Evolutionary conservation across 2,888 invertebrate species (phyloP).

Genomic region (Epinotia demarniana): DNA sequence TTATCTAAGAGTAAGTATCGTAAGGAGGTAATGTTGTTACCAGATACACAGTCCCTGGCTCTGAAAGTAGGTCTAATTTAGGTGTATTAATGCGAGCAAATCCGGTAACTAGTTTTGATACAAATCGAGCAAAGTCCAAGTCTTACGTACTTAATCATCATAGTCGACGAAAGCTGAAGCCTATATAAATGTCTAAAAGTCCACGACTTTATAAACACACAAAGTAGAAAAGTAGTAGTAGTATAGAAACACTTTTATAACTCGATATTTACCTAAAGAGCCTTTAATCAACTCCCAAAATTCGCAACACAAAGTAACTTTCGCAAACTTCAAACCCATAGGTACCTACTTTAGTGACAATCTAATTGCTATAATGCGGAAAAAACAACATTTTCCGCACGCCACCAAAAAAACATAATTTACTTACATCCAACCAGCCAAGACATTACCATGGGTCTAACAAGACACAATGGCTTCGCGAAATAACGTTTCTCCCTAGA

Average conservation of each 20-base stretch:
- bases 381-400: conserved; percentile 51
- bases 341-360: conserved; percentile 40
- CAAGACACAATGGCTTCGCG: conserved; percentile 81
- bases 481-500: conserved; percentile 72
- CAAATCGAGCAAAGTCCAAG: too few species aligned
- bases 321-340: conserved; percentile 18
- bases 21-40: too few species aligned
- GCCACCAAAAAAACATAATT: conserved; percentile 74
- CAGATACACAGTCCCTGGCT: too few species aligned
- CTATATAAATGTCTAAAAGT: background rate
- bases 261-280: too few species aligned
- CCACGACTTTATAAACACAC: too few species aligned
- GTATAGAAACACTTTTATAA: too few species aligned
- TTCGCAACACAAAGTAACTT: conserved; percentile 8
- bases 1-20: too few species aligned
- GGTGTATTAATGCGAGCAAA: too few species aligned
- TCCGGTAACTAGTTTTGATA: too few species aligned
- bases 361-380: conserved; percentile 45
- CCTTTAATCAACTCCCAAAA: background rate
- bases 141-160: too few species aligned
- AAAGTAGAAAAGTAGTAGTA: too few species aligned
- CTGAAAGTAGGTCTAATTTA: too few species aligned
- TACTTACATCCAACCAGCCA: conserved; percentile 79
- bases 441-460: conserved; percentile 79
- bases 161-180: background rate